Conservation (phyloP, 2,888 invertebrate species). For the Eristalis pertinax region DNA sequence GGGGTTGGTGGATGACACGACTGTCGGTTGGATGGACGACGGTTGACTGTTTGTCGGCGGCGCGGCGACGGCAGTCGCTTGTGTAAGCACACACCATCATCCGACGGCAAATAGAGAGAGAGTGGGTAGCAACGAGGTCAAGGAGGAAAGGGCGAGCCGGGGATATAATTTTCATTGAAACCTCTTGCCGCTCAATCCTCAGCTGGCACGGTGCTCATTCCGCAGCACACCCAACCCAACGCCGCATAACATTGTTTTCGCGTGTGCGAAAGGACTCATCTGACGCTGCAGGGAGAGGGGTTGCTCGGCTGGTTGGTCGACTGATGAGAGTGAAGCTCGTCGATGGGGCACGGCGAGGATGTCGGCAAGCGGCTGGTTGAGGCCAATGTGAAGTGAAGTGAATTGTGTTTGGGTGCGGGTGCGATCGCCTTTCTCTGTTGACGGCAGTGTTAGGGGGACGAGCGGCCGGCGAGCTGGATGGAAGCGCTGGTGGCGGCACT, state of each 20-base stretch:
- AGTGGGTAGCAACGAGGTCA: conserved; percentile 14
- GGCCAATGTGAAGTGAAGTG: conserved; percentile 22
- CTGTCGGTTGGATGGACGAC: conserved; percentile 8
- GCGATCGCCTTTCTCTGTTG: too few species aligned
- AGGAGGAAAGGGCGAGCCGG: background rate
- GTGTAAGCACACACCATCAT: conserved; percentile 42
- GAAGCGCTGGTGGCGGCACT: conserved; percentile 16
- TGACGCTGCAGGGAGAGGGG: conserved; percentile 25
- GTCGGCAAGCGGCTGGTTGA: background rate
- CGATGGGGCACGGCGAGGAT: background rate
- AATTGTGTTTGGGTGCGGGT: background rate
- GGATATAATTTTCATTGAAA: conserved; percentile 41
- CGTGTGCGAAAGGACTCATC: conserved; percentile 63
- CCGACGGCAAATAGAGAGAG: background rate
- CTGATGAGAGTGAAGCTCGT: background rate
- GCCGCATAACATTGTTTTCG: conserved; percentile 69
- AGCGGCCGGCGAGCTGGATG: too few species aligned
- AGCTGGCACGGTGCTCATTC: background rate
- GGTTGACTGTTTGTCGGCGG: conserved; percentile 57
- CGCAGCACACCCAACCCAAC: conserved; percentile 9
- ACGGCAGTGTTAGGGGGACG: too few species aligned
- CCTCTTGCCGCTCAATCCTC: background rate
- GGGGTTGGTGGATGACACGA: background rate
- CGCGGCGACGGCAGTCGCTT: conserved; percentile 48
- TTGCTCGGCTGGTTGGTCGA: background rate